Conservation (phyloP, 1,140 invertebrate species). For the Philotrypesis tridentata region DNA sequence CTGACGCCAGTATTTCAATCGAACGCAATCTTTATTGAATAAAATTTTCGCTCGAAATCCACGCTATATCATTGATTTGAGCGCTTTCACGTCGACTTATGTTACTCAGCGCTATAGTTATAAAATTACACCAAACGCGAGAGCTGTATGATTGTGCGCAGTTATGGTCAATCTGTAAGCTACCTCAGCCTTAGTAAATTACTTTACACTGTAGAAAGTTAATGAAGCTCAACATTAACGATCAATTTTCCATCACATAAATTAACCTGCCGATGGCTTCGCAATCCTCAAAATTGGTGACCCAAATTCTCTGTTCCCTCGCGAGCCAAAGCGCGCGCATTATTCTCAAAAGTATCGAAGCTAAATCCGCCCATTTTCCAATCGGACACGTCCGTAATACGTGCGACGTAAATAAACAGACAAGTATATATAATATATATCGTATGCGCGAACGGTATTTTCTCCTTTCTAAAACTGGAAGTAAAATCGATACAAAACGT, state of each 20-base stretch:
- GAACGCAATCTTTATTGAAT: no score
- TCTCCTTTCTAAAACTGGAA: constrained; percentile 45
- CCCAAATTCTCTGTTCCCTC: no score
- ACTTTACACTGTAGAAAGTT: neutral
- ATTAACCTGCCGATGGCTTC: no score
- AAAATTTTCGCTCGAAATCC: no score
- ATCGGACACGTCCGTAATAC: neutral
- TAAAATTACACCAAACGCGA: neutral
- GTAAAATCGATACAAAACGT: constrained; percentile 25
- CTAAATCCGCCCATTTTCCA: neutral
- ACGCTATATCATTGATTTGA: no score
- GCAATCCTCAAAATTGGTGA: no score
- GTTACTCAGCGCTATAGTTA: neutral
- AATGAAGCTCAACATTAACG: neutral
- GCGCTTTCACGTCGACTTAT: no score
- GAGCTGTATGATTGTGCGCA: neutral
- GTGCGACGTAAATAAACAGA: neutral
- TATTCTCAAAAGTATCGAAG: neutral
- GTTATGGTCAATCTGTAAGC: no score
- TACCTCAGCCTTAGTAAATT: neutral
- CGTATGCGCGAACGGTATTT: constrained; percentile 23
- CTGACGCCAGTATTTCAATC: no score
- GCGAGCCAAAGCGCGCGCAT: no score
- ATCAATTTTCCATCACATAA: neutral
- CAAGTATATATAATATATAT: no score